Conservation (phyloP, 2,797 vertebrate species). For the Xiphophorus birchmanni region DNA sequence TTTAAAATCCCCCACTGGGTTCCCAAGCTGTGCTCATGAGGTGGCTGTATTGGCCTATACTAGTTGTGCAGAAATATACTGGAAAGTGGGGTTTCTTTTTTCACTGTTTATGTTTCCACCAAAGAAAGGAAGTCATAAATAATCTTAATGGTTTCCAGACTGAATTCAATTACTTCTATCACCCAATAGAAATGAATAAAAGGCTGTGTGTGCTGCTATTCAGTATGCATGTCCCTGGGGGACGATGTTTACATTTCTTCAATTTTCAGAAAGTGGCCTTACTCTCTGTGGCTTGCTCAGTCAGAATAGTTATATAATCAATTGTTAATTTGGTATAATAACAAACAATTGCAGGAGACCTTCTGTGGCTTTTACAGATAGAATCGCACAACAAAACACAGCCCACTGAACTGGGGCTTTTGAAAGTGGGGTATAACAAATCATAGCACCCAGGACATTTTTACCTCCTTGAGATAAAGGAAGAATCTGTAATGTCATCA, state of each 20-base stretch:
- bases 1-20: slow-evolving; percentile 41
- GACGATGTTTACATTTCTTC: slow-evolving; percentile 56
- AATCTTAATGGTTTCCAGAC: slow-evolving; percentile 72
- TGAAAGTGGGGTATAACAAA: slow-evolving; percentile 58
- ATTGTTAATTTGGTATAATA: slow-evolving; percentile 69
- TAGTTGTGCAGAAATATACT: slow-evolving; percentile 42
- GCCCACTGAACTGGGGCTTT: slow-evolving; percentile 46
- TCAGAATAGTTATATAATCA: slow-evolving; percentile 66
- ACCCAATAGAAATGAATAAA: slow-evolving; percentile 71
- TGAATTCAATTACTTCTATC: slow-evolving; percentile 72
- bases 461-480: slow-evolving; percentile 50
- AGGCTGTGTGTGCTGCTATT: slow-evolving; percentile 62
- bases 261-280: slow-evolving; percentile 51
- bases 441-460: slow-evolving; percentile 61
- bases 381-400: slow-evolving; percentile 42
- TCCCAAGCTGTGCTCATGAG: slow-evolving; percentile 30
- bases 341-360: slow-evolving; percentile 52
- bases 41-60: slow-evolving; percentile 33
- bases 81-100: slow-evolving; percentile 30
- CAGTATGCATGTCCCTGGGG: slow-evolving; percentile 64
- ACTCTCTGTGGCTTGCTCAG: slow-evolving; percentile 50
- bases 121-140: slow-evolving; percentile 67
- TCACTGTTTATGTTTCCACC: slow-evolving; percentile 39
- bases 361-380: slow-evolving; percentile 61
- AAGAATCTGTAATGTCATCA: slow-evolving; percentile 35